Conservation (phyloP, 37 sponge, comb jelly and placozoan species). For the Halichondria panicea region DNA sequence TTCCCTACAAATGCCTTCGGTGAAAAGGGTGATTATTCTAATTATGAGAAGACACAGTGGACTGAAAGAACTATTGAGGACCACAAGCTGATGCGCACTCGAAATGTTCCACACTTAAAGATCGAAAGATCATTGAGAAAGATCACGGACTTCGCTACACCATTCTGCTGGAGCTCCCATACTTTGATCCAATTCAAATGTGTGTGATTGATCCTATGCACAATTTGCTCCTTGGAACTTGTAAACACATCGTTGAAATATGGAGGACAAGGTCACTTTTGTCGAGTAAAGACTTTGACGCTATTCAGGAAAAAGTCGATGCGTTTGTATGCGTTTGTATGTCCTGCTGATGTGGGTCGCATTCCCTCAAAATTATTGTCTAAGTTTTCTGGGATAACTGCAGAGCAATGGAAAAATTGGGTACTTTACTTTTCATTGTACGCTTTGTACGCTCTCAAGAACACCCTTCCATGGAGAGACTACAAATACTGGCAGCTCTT, state of each 20-base stretch:
- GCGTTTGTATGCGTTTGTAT: too few species aligned
- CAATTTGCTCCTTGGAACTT: slow-evolving; percentile 49
- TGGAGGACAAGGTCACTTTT: neutral
- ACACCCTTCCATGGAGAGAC: neutral
- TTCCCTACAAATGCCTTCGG: slow-evolving; percentile 27
- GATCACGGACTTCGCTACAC: slow-evolving; percentile 7
- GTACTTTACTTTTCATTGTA: slow-evolving; percentile 10
- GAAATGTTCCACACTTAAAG: neutral
- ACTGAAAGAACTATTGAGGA: neutral
- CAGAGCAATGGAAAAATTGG: slow-evolving; percentile 55
- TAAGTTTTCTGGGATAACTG: slow-evolving; percentile 31
- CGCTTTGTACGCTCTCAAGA: slow-evolving; percentile 11
- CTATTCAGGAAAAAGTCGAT: too few species aligned
- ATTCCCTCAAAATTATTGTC: slow-evolving; percentile 26
- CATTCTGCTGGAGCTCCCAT: slow-evolving; percentile 13
- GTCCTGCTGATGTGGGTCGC: slow-evolving; percentile 12
- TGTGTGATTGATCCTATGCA: slow-evolving; percentile 48
- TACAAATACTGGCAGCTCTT: slow-evolving; percentile 26
- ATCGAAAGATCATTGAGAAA: neutral
- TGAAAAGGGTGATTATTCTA: slow-evolving; percentile 21
- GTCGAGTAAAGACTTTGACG: neutral
- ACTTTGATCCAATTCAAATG: slow-evolving; percentile 32
- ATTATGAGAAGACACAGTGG: slow-evolving; percentile 13
- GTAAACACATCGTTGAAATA: slow-evolving; percentile 21
- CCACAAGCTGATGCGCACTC: neutral